These are phyloP conservation scores for Ivindomyrus marchei DNA, from an alignment of 2,113 vertebrate genomes.

Conservation along the genomic window DNA sequence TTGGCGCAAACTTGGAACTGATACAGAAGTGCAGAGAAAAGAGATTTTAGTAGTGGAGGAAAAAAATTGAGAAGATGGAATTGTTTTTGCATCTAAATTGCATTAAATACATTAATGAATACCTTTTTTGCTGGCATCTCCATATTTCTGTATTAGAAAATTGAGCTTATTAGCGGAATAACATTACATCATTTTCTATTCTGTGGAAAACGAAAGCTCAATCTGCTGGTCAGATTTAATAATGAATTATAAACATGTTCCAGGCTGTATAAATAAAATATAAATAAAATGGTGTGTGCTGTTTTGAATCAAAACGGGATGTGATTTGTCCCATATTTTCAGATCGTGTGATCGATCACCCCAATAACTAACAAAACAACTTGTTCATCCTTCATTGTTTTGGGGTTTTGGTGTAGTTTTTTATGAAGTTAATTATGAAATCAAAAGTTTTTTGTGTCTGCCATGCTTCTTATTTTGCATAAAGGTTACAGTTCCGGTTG, in stretches of 20 bases:
- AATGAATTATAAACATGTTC: neutral
- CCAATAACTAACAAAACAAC: neutral
- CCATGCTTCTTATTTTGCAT: neutral
- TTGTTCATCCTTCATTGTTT: neutral
- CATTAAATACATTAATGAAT: neutral
- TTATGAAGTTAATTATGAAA: neutral
- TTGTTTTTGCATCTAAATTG: neutral
- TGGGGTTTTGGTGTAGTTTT: neutral
- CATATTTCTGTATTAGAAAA: neutral
- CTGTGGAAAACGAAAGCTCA: neutral
- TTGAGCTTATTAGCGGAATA: neutral
- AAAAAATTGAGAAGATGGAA: neutral
- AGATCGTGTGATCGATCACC: neutral
- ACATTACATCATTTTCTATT: neutral
- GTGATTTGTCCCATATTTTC: neutral
- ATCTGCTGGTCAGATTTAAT: neutral
- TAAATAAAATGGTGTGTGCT: neutral
- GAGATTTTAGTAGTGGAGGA: neutral
- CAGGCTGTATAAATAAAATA: neutral
- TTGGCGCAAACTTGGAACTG: neutral
- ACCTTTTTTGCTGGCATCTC: neutral
- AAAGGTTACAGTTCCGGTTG: neutral
- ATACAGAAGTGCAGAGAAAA: neutral
- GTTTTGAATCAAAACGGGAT: neutral
- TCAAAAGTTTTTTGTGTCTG: neutral